Base-by-base conservation (phyloP, 2,797 vertebrate genomes). In the Lepidocolaptes lacrymiger region DNA sequence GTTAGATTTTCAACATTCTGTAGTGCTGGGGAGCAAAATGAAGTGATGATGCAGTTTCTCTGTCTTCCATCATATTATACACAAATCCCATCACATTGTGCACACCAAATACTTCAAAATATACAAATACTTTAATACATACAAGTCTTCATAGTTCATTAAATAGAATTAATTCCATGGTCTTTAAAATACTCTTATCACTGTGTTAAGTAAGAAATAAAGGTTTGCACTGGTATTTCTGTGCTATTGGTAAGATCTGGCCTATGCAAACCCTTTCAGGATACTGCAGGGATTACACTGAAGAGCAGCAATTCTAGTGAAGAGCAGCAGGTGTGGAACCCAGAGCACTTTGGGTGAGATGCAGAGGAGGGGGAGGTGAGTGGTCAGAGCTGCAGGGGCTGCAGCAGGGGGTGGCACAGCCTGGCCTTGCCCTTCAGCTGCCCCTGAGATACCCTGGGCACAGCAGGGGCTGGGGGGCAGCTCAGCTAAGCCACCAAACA, bases 121-220 rank as follows among this genome's bases (percentile, higher is more conserved):
- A 90, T 59, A 94, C 74, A 93, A 93, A 95, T 71, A 77, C 36
- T 91, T 96, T 94, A 94, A 95, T 93, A 93, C 59, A 94, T 82
- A 89, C 44, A 93, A 73, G 36, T 67, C 73, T 76, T 88, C 88
- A 91, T 67, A 54, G 6, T 71, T 77, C 74, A 69, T 93, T 73
- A 94, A 92, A 95, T 88, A 92, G 36, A 51, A 62, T 91, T 68
- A 64, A 73, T 78, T 90, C 76, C 69, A 67, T 26, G 30, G 71
- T 93, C 67, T 79, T 95, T 73, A 69, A 91, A 91, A 73, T 54
- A 75, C 17, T 74, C 52, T 80, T 49, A 11, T 58, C 28, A 17
- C n/a, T 61, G 27, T 30, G 39, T 72, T 58, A 92, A 91, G 49
- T 37, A 88, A 78, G 69, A 43, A 43, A 58, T 46, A 32, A 58